Base-by-base conservation (phyloP, 2,888 invertebrate species). In the Apodemia duryi region DNA sequence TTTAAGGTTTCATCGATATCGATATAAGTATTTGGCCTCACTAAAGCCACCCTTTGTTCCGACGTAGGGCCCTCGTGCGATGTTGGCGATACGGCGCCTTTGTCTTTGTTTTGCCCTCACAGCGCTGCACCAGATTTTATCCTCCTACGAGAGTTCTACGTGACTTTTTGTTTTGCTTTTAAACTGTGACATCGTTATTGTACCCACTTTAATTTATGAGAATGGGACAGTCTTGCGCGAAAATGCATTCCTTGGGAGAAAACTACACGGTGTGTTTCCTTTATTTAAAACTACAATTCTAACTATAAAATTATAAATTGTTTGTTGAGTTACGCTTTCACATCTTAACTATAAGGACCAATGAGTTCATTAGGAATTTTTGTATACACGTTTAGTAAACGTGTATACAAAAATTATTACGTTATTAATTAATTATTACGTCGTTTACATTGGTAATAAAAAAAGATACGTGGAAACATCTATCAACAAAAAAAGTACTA, bases 21-120 rank as follows among this genome's bases (percentile, higher is more conserved):
- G 29, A 28, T 29, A 29, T 28, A 2, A 21, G 21, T 54, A 9
- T 29, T 29, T 54, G 35, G 28, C 63, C 28, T 66, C 70, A 11
- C 69, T 68, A 65, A 62, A 65, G 63, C 49, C 63, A 63, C 66
- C 66, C 71, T 66, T 69, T 69, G 69, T 69, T 68, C 60, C 57
- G 57, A 51, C 67, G 66, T 57, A 69, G 71, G 68, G 69, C 71
- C 67, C 73, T 71, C 69, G 69, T 71, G 69, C 70, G 72, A 72
- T 72, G 70, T 70, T 68, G 70, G 72, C 72, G 75, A 72, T 73
- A 74, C 73, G 43, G 43, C 43, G 72, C 70, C 71, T 68, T 74
- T 69, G 72, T 70, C 74, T 71, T 73, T 72, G 72, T 71, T 72
- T 73, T 68, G 71, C 70, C 67, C 68, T 65, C 67, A 64, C 67